Conservation (phyloP, 2,888 invertebrate species). For the Mimas tiliae region DNA sequence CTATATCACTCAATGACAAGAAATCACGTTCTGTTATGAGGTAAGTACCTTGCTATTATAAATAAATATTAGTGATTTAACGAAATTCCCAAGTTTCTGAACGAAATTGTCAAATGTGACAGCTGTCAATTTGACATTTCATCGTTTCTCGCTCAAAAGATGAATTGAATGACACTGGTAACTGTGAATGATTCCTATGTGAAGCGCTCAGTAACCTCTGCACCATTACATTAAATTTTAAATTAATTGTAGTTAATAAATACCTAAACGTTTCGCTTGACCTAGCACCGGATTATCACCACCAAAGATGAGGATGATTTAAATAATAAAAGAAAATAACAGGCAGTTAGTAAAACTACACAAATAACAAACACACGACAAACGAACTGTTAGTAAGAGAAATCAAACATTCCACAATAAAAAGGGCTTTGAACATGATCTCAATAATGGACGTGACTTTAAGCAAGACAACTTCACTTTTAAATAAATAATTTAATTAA, state of each 20-base stretch:
- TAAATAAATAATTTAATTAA: slow-evolving; percentile 33
- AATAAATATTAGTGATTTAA: slow-evolving; percentile 42
- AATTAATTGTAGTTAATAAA: slow-evolving; percentile 44
- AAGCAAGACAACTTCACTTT: slow-evolving; percentile 49
- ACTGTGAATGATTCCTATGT: slow-evolving; percentile 56
- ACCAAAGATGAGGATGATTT: slow-evolving; percentile 58
- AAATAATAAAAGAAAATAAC: slow-evolving; percentile 51
- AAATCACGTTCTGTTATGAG: slow-evolving; percentile 62
- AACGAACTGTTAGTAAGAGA: slow-evolving; percentile 65
- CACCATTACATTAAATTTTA: slow-evolving; percentile 43
- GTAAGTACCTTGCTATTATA: slow-evolving; percentile 54
- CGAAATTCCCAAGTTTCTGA: slow-evolving; percentile 35
- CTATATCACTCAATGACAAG: slow-evolving; percentile 77
- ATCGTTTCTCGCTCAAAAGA: slow-evolving; percentile 48
- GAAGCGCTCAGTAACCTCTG: slow-evolving; percentile 63
- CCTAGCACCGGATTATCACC: slow-evolving; percentile 77
- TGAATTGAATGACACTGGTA: slow-evolving; percentile 53
- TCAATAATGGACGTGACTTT: slow-evolving; percentile 42
- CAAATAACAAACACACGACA: slow-evolving; percentile 64
- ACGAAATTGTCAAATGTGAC: slow-evolving; percentile 69
- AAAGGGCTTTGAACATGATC: slow-evolving; percentile 34
- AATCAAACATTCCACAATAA: slow-evolving; percentile 51
- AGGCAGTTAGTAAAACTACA: slow-evolving; percentile 75
- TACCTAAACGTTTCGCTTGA: slow-evolving; percentile 47
- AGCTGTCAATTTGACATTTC: slow-evolving; percentile 69